Conservation (phyloP, 2,113 vertebrate genomes). For the Melanotaenia duboulayi region DNA sequence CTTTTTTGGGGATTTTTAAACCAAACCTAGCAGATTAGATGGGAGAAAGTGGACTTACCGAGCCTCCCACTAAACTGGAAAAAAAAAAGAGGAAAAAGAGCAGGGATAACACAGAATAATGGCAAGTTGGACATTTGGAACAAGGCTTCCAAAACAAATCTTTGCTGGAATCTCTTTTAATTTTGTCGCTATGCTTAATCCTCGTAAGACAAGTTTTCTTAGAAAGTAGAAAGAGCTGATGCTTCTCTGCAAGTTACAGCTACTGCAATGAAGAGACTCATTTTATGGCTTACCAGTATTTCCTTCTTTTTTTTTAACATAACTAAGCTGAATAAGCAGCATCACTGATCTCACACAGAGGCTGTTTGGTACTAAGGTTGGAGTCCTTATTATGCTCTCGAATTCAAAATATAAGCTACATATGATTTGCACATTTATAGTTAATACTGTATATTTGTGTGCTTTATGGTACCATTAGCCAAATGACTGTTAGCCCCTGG, state of each 20-base stretch:
- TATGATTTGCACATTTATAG: constrained; percentile 14
- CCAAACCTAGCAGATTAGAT: constrained; percentile 32
- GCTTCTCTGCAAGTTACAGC: constrained; percentile 9
- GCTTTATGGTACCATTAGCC: constrained; percentile 92
- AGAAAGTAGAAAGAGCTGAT: background rate
- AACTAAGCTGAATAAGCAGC: constrained; percentile 47
- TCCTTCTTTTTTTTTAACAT: background rate
- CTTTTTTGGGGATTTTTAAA: background rate
- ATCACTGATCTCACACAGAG: background rate
- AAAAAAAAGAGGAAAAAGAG: constrained; percentile 58
- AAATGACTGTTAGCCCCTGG: constrained; percentile 99
- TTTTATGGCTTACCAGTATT: constrained; percentile 28
- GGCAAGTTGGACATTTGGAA: constrained; percentile 50
- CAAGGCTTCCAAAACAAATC: constrained; percentile 25
- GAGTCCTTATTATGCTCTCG: background rate
- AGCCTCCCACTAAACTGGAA: constrained; percentile 74
- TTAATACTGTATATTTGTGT: constrained; percentile 32
- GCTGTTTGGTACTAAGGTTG: constrained; percentile 1
- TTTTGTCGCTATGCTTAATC: background rate
- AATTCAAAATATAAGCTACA: constrained; percentile 10
- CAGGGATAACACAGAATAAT: constrained; percentile 57
- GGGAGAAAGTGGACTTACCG: constrained; percentile 76
- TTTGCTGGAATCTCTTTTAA: constrained; percentile 6
- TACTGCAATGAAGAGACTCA: constrained; percentile 15
- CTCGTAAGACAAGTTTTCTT: constrained; percentile 5